Evolutionary conservation across 2,888 invertebrate species (phyloP), one percentile per base, ranked within the genome.

Genomic region (Nymphalis urticae): DNA sequence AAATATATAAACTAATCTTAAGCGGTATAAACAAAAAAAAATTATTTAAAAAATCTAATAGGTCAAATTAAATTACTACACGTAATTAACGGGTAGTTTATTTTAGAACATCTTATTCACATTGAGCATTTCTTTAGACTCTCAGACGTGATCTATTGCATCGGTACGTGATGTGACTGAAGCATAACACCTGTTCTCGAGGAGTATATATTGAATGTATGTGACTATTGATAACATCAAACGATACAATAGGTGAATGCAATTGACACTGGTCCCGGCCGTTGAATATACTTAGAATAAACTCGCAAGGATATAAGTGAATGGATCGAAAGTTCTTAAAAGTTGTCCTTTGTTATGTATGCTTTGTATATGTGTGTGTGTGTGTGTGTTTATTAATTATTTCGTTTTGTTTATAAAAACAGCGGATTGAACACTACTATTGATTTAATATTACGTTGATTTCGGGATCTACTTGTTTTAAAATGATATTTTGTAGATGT

Each of bases 191-290:
- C 64, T 64, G 64, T 48, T 24, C 63, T 54, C 62, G 48, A 48
- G 62, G 54, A 32, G 17, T 56, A 24, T 56, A 24, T 56, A 8
- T 63, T 13, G 24, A 10, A 62, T 50, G 50, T 36, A 48, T 50
- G n/a, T 27, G 36, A 54, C 63, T 63, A 63, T 54, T 63, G 63
- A 63, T 63, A 54, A 54, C 47, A 54, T 16, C 54, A 54, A 53
- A 21, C 56, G 8, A 58, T 58, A 53, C 63, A 63, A 63, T 63
- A 54, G 42, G 19, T 27, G 54, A 56, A 64, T 64, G 47, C 21
- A 56, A 64, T 56, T 56, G 47, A 64, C 56, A 42, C 13, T 27
- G 51, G 17, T 58, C 42, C 58, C 42, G 58, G 58, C 19, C 58
- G 32, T 32, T 58, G 42, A 42, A 58, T 54, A 17, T 42, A 58